Conservation (phyloP, 1,140 invertebrate genomes). For the Aphaenogaster ashmeadi region DNA sequence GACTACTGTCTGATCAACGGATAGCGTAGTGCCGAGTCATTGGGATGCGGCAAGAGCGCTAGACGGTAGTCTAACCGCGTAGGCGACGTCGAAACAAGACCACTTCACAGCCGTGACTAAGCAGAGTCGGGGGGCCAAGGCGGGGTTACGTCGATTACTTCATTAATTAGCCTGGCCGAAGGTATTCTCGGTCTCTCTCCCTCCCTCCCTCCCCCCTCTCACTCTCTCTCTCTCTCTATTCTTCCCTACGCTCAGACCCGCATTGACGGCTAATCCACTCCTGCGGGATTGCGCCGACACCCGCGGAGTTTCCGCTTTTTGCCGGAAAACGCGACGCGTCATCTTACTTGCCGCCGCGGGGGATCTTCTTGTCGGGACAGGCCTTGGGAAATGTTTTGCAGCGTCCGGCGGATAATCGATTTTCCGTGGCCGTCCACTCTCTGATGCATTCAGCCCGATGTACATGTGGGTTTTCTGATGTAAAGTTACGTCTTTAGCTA, state of each 20-base stretch:
- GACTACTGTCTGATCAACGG: conserved; percentile 51
- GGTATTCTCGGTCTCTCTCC: neutral
- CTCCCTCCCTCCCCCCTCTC: conserved; percentile 4
- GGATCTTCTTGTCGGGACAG: conserved; percentile 30
- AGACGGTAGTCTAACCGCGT: conserved; percentile 40
- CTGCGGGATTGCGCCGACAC: conserved; percentile 13
- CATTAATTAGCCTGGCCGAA: conserved; percentile 54
- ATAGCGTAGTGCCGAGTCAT: conserved; percentile 43
- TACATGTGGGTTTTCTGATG: neutral
- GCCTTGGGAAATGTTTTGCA: conserved; percentile 42
- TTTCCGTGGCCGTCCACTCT: neutral
- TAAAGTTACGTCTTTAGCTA: conserved; percentile 1
- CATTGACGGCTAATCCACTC: conserved; percentile 31
- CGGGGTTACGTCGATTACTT: conserved; percentile 54
- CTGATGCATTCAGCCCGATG: neutral
- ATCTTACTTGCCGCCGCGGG: conserved; percentile 40
- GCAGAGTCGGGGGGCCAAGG: conserved; percentile 12
- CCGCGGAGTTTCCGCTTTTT: conserved; percentile 28
- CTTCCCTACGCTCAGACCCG: neutral
- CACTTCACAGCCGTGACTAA: conserved; percentile 55
- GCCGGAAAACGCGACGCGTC: conserved; percentile 24
- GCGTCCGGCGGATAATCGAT: conserved; percentile 31
- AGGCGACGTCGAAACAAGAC: conserved; percentile 54
- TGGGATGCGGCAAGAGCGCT: conserved; percentile 31
- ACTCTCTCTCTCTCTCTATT: neutral